Conservation (phyloP, 2,797 vertebrate species). For the Harpagifer antarcticus region DNA sequence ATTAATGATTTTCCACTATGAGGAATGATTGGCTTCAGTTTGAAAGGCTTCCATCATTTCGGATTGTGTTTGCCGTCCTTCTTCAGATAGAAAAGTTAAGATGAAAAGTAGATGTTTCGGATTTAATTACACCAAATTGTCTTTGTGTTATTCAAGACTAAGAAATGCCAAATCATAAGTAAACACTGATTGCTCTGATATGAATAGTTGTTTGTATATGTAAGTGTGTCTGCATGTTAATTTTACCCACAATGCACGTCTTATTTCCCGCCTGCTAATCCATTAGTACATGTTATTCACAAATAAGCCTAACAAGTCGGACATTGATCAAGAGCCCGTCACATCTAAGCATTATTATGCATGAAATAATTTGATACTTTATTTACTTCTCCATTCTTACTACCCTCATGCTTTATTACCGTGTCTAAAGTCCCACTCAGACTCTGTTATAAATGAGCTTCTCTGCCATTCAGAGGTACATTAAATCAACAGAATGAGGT, state of each 20-base stretch:
- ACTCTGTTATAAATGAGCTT: slow-evolving; percentile 59
- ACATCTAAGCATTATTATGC: slow-evolving; percentile 34
- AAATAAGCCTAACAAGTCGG: slow-evolving; percentile 20
- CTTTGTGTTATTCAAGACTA: slow-evolving; percentile 18
- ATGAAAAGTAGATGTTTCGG: slow-evolving; percentile 50
- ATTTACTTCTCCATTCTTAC: slow-evolving; percentile 51
- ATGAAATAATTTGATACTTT: slow-evolving; percentile 51
- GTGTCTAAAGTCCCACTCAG: slow-evolving; percentile 34
- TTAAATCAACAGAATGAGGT: slow-evolving; percentile 69
- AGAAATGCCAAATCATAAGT: slow-evolving; percentile 32
- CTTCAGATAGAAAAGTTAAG: slow-evolving; percentile 55
- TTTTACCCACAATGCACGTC: neutral
- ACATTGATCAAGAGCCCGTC: slow-evolving; percentile 37
- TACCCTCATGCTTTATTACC: slow-evolving; percentile 49
- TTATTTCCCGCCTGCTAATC: neutral
- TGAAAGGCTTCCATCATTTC: slow-evolving; percentile 61
- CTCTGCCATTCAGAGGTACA: slow-evolving; percentile 38
- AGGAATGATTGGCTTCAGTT: slow-evolving; percentile 63
- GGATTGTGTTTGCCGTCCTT: slow-evolving; percentile 45
- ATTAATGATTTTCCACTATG: slow-evolving; percentile 81
- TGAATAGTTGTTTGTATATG: neutral
- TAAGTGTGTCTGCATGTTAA: neutral
- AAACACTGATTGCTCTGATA: slow-evolving; percentile 38
- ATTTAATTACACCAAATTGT: slow-evolving; percentile 43
- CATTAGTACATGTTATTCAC: slow-evolving; percentile 11